Percentiles rank a stretch among this genome's conserved stretches.
phyloP scores from a whole-genome alignment of 2,113 vertebrate species.

The Urocitellus parryii region DNA sequence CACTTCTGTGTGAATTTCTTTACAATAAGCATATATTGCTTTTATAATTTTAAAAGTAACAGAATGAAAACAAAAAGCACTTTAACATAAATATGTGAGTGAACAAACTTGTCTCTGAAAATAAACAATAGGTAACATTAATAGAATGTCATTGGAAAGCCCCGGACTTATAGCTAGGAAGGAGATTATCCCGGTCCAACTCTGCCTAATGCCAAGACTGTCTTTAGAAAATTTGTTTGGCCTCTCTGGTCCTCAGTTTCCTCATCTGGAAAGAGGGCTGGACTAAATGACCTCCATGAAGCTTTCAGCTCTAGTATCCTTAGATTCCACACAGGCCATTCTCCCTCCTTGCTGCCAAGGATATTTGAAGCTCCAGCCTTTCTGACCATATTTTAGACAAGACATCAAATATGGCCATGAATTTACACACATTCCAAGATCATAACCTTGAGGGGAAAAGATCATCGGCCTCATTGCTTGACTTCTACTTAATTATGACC shows the following conservation, averaged over 20 bases:
- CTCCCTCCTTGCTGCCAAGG: slow-evolving; percentile 58
- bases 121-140: neutral
- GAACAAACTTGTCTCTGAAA: slow-evolving; percentile 50
- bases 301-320: neutral
- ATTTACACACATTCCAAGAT: neutral
- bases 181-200: neutral
- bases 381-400: slow-evolving; percentile 60
- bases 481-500: slow-evolving; percentile 58
- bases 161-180: neutral
- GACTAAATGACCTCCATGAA: neutral
- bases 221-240: slow-evolving; percentile 37
- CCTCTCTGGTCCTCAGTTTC: slow-evolving; percentile 30
- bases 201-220: neutral
- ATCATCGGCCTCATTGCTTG: neutral
- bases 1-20: slow-evolving; percentile 37
- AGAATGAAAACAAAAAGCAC: slow-evolving; percentile 36
- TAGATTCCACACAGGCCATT: neutral
- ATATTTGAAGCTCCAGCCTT: neutral
- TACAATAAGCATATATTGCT: neutral
- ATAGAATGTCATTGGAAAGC: neutral
- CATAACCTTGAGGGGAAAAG: neutral
- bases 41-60: slow-evolving; percentile 46
- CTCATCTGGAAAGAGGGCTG: neutral
- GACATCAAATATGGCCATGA: slow-evolving; percentile 34
- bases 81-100: neutral